phyloP scores from a whole-genome alignment of 2,888 invertebrate genomes.

The Stenichneumon culpator region DNA sequence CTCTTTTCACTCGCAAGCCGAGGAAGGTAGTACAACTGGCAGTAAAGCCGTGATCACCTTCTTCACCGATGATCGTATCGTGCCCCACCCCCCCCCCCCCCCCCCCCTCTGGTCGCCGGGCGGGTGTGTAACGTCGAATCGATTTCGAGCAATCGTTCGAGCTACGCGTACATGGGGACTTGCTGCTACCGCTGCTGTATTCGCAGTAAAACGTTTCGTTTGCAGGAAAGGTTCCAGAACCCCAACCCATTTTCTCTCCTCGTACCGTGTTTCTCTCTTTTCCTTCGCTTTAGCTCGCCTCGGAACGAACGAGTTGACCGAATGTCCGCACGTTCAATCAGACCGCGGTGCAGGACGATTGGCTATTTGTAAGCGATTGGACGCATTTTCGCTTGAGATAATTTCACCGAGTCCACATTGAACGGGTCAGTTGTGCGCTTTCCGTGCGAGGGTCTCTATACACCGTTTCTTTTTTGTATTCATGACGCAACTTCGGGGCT shows the following conservation, averaged over 20 bases:
- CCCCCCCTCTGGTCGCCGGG: no score
- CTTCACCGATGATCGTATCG: conserved; percentile 58
- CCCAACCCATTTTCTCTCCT: conserved; percentile 20
- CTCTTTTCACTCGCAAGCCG: conserved; percentile 19
- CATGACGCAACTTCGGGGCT: neutral
- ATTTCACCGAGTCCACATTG: conserved; percentile 39
- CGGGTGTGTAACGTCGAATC: conserved; percentile 58
- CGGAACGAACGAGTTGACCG: conserved; percentile 49
- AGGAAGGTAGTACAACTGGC: conserved; percentile 14
- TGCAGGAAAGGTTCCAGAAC: conserved; percentile 19
- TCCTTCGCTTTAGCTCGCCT: conserved; percentile 16
- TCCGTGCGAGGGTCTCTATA: neutral
- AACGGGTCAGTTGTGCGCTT: conserved; percentile 14
- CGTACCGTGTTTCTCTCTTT: conserved; percentile 12
- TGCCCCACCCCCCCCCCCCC: no score
- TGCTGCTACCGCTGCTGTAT: conserved; percentile 33
- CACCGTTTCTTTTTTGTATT: neutral
- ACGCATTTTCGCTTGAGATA: conserved; percentile 55
- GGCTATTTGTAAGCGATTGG: conserved; percentile 60
- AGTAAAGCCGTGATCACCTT: conserved; percentile 55
- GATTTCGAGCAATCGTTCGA: conserved; percentile 63
- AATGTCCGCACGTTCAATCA: conserved; percentile 62
- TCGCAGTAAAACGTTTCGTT: conserved; percentile 61
- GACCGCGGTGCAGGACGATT: conserved; percentile 50
- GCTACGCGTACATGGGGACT: conserved; percentile 25